A percentile compares a stretch with the other conserved stretches of the same genome.
These are phyloP conservation scores for Labeo calbasu DNA, from an alignment of 2,797 vertebrate genomes.

Conservation along the genomic window DNA sequence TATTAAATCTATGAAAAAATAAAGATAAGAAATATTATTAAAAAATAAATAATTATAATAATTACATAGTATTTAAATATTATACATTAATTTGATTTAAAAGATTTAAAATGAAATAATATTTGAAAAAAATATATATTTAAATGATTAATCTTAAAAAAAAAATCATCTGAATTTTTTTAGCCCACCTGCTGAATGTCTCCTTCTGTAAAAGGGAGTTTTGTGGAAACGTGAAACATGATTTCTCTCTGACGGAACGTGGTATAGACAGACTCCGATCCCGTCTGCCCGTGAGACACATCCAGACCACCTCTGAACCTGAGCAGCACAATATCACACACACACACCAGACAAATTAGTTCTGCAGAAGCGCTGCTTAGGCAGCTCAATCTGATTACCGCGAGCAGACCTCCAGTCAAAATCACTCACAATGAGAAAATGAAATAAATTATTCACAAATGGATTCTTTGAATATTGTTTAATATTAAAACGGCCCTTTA, in stretches of 20 bases:
- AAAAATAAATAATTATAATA: too few relatives aligned
- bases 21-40: too few relatives aligned
- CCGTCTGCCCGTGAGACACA: constrained; percentile 94
- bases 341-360: not conserved
- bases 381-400: not conserved
- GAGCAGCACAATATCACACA: constrained; percentile 47
- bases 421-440: constrained; percentile 2
- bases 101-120: not conserved
- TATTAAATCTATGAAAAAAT: too few relatives aligned
- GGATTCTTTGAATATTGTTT: constrained; percentile 21
- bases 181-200: constrained; percentile 90
- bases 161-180: not conserved
- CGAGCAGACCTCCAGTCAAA: not conserved
- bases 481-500: constrained; percentile 30
- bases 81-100: not conserved
- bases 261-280: constrained; percentile 92
- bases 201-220: constrained; percentile 96
- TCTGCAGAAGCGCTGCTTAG: not conserved
- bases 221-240: constrained; percentile 98
- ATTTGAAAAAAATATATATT: not conserved
- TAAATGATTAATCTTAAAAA: not conserved
- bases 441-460: constrained; percentile 32
- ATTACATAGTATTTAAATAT: too few relatives aligned
- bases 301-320: constrained; percentile 97
- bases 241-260: constrained; percentile 94